Base-by-base conservation (phyloP, 2,888 invertebrate species). In the Drosophila niveifrons region DNA sequence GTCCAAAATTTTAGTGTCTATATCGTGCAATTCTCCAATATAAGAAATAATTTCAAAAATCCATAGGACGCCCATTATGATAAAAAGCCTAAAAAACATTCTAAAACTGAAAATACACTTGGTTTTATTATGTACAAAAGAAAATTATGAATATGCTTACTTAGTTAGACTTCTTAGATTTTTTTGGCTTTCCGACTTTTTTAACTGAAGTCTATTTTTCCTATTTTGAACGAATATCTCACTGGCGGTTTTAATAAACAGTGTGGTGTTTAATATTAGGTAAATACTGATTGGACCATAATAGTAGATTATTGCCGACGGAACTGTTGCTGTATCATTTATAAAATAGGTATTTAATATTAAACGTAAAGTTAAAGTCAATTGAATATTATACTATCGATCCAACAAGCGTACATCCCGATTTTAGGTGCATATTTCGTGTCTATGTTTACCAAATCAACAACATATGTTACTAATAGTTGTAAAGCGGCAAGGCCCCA, bases 31-130 rank as follows among this genome's bases (percentile, higher is more conserved):
- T 58, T 41, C 10, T 4, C 48, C 58, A 3, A 94, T 93, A 94
- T 95, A 96, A 44, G 96, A 95, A 66, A 96, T 92, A 57, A 96
- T 93, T 90, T 97, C 97, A 92, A 96, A 94, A 0, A 94, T 93
- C 97, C 97, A 97, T 87, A 96, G 96, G 31, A 96, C 94, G 0
- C 97, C 97, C 96, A 97, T 96, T 29, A 96, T 96, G 81, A 97
- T 93, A 90, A 97, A 95, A 28, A 97, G 92, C 83, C 97, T 96
- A 76, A 97, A 88, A 91, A 96, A 97, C 1, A 97, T 93, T 34
- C 94, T 94, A 91, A 95, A 96, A 92, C 96, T 97, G 18, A 46
- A 72, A 65, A 41, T 36, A 11, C 36, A 8, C 2, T 41, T 15
- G 13, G 8, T 41, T 15, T 15, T 41, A 15, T 15, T 13, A 1